These are phyloP conservation scores for Phortica magna DNA, from an alignment of 2,888 invertebrate genomes.

Conservation along the genomic window DNA sequence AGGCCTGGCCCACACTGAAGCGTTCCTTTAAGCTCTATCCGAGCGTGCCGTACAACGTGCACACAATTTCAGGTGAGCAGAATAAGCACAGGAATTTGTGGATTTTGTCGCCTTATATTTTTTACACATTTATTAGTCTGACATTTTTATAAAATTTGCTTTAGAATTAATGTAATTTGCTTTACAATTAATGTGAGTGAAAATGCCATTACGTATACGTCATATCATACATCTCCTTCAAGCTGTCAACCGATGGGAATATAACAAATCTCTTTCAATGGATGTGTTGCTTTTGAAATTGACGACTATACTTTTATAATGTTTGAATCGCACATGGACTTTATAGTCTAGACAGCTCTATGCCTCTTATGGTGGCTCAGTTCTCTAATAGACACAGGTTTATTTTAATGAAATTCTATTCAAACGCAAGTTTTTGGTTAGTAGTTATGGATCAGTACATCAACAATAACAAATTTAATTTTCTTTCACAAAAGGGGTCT, in stretches of 20 bases:
- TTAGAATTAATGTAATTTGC: background rate
- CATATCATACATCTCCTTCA: background rate
- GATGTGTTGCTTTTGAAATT: background rate
- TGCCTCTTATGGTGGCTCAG: background rate
- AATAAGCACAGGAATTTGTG: background rate
- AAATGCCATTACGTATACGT: too few relatives aligned
- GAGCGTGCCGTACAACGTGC: constrained; percentile 65
- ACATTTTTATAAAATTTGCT: background rate
- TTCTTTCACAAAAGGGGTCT: too few relatives aligned
- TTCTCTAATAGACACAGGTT: background rate
- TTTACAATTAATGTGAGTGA: too few relatives aligned
- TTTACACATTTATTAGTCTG: constrained; percentile 20
- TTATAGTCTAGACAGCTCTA: background rate
- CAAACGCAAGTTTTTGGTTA: too few relatives aligned
- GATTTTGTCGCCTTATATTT: background rate
- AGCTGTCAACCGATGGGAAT: background rate
- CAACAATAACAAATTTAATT: too few relatives aligned
- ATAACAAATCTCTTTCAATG: background rate
- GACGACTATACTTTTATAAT: background rate
- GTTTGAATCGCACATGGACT: constrained; percentile 9
- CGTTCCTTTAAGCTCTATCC: constrained; percentile 74
- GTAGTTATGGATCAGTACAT: too few relatives aligned
- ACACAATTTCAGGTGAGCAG: constrained; percentile 76
- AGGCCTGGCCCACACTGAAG: constrained; percentile 77
- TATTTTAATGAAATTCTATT: background rate